Percentiles rank a stretch among this genome's conserved stretches.
phyloP scores from a whole-genome alignment of 2,888 invertebrate species.

The Buathra laborator region DNA sequence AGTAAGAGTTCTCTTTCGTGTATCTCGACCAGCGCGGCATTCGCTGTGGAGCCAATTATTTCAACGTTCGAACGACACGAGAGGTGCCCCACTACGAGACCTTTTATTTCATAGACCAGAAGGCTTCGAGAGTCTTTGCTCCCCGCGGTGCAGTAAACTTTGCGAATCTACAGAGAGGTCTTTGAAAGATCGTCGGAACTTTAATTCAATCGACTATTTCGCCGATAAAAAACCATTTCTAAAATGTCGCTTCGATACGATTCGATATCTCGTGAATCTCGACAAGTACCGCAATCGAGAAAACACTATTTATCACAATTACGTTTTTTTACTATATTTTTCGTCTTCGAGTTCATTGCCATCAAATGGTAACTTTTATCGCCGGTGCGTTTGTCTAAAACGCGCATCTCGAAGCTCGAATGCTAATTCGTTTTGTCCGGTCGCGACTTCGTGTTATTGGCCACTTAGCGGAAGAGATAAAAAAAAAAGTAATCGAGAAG shows the following conservation, averaged over 20 bases:
- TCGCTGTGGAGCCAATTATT: conserved; percentile 57
- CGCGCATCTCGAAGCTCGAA: not conserved
- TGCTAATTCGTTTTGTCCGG: conserved; percentile 33
- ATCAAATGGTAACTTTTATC: conserved; percentile 29
- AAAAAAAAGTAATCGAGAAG: not conserved
- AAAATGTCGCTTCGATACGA: not conserved
- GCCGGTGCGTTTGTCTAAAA: not conserved
- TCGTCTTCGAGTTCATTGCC: conserved; percentile 9
- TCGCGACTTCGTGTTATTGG: conserved; percentile 29
- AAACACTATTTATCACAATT: not conserved
- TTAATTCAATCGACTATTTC: not conserved
- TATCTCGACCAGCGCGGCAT: conserved; percentile 22
- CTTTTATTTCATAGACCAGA: conserved; percentile 1
- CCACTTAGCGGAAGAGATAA: conserved; percentile 7
- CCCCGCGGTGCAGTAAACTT: not conserved
- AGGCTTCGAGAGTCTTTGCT: not conserved
- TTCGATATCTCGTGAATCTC: no score
- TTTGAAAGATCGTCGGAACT: conserved; percentile 4
- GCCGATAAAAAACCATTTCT: not conserved
- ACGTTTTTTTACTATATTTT: not conserved
- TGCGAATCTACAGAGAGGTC: not conserved
- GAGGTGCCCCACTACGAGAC: conserved; percentile 7
- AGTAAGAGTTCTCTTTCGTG: conserved; percentile 51
- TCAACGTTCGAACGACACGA: conserved; percentile 48
- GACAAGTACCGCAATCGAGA: not conserved